Base-by-base conservation (phyloP, 1,140 invertebrate genomes). In the Daktulosphaira vitifoliae region DNA sequence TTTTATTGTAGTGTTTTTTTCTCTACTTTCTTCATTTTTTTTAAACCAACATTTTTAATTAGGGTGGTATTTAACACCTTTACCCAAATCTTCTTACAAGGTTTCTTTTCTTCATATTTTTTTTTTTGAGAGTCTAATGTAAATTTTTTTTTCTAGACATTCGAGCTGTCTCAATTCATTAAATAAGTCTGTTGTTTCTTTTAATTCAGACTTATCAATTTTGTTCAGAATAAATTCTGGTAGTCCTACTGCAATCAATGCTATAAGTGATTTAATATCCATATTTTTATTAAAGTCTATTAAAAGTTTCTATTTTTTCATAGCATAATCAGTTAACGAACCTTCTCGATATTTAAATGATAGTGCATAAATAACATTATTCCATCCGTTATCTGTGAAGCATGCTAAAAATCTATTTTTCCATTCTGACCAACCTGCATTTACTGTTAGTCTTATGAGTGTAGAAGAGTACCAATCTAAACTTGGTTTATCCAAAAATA, bases 1-100 rank as follows among this genome's bases (percentile, higher is more conserved):
- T 65, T 15, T 65, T 29, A 26, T 50, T 49, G 23, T 26, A 50
- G 15, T 29, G n/a, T 50, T 50, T 50, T 50, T 50, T 29, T 51
- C 50, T 51, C 25, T 51, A 33, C 33, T 51, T 51, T 51, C 44
- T 38, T 11, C 50, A 20, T 56, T 69, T 67, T 67, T 18, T 52
- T 54, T 54, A 67, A 59, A 56, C 67, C 65, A 37, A 69, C 39
- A 67, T 68, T 65, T 64, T 29, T 13, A 13, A 23, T 65, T 23
- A 18, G 46, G 62, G n/a, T 65, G 33, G n/a, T 37, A 65, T 33
- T 29, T 22, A 9, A 23, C 23, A 22, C 44, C 33, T 29, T 22
- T 29, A 37, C 46, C 46, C 18, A 23, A 49, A 20, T 51, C 26
- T 39, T 65, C 22, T 22, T 49, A 37, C 48, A 65, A 38, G 48